Percentiles rank a stretch among this genome's conserved stretches.
These are phyloP conservation scores for Volucella inflata DNA, from an alignment of 2,888 invertebrate genomes.

Conservation along the genomic window DNA sequence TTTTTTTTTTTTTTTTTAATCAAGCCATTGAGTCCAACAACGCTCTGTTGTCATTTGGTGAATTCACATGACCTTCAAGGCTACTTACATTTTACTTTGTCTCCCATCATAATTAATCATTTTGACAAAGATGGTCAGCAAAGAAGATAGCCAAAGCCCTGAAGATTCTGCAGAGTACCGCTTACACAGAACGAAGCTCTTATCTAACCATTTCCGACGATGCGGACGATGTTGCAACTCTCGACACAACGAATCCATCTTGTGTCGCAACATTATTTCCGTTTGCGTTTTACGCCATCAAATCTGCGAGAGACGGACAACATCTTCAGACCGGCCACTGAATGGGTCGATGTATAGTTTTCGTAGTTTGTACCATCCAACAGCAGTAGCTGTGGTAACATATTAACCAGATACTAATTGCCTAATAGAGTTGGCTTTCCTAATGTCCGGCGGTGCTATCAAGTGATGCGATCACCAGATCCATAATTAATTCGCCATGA, in stretches of 20 bases:
- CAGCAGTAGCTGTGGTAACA: constrained; percentile 35
- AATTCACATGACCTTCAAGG: no score
- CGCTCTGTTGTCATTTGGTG: no score
- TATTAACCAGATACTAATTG: constrained; percentile 69
- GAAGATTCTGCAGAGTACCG: neutral
- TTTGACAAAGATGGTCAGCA: no score
- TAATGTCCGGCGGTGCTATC: constrained; percentile 65
- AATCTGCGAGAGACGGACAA: constrained; percentile 33
- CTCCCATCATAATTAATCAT: no score
- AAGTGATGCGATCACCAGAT: constrained; percentile 56
- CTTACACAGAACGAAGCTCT: constrained; percentile 5
- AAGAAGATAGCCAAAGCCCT: no score
- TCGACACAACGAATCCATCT: constrained; percentile 16
- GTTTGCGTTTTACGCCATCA: constrained; percentile 52
- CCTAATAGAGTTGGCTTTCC: constrained; percentile 70
- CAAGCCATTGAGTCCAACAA: no score
- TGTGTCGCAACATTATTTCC: constrained; percentile 58
- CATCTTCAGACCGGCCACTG: constrained; percentile 24
- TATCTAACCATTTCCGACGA: constrained; percentile 15
- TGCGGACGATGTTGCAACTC: constrained; percentile 4
- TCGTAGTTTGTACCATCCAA: constrained; percentile 6
- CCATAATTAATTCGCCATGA: constrained; percentile 70
- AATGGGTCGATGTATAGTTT: constrained; percentile 38
- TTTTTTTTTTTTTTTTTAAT: no score
- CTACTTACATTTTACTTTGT: no score